Percentiles rank a stretch among this genome's conserved stretches.
Conservation (phyloP, 2,888 invertebrate genomes). For the Uloborus plumipes region DNA sequence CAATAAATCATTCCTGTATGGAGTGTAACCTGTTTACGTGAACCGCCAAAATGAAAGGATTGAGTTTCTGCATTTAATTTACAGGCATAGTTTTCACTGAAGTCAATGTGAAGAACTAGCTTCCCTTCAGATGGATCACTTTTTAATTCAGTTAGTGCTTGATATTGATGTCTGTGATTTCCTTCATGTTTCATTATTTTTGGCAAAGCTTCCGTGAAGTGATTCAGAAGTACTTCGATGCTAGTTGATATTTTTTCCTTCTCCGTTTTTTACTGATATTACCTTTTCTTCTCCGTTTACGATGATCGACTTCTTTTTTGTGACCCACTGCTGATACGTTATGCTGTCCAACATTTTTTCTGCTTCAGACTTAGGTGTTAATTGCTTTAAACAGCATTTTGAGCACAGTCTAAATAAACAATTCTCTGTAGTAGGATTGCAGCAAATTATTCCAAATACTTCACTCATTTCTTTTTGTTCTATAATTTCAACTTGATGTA, state of each 20-base stretch:
- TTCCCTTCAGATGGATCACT: neutral
- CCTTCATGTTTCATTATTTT: no score
- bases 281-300: no score
- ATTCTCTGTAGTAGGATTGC: neutral
- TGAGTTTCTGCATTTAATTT: conserved; percentile 8
- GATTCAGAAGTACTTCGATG: no score
- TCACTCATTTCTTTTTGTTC: neutral
- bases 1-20: conserved; percentile 5
- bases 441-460: neutral
- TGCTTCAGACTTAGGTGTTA: neutral
- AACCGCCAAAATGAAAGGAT: conserved; percentile 3
- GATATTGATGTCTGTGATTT: no score
- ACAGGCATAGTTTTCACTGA: conserved; percentile 2
- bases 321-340: no score
- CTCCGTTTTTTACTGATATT: no score
- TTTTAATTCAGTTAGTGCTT: neutral
- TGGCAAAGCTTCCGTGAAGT: no score
- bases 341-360: neutral
- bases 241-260: no score
- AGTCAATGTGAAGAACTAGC: neutral
- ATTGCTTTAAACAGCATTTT: neutral
- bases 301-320: no score
- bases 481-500: neutral
- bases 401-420: neutral
- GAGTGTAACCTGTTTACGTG: neutral